Percentiles rank a stretch among this genome's conserved stretches.
phyloP scores from a whole-genome alignment of 2,113 vertebrate species.

The Corythoichthys intestinalis region DNA sequence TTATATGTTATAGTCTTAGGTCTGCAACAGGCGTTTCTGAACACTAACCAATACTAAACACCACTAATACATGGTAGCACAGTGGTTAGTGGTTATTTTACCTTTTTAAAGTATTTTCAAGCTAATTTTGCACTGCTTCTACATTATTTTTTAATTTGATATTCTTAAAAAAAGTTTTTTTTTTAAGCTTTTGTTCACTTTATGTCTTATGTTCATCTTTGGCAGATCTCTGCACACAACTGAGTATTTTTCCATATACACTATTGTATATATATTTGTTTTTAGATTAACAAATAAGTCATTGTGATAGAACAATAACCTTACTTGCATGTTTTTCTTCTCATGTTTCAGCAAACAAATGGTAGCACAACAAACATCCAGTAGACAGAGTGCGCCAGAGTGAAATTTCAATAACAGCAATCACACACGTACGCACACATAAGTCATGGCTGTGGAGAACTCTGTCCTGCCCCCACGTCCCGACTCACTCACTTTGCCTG shows the following conservation, averaged over 20 bases:
- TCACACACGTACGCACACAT: slow-evolving; percentile 5
- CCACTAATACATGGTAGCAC: no score
- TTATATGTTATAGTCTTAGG: no score
- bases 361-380: slow-evolving; percentile 51
- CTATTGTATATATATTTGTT: background rate
- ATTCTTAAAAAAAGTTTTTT: no score
- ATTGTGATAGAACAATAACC: slow-evolving; percentile 4
- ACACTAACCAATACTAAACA: no score
- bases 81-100: no score
- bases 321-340: slow-evolving; percentile 25
- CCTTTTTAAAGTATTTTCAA: no score
- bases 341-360: slow-evolving; percentile 59
- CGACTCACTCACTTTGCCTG: slow-evolving; percentile 58
- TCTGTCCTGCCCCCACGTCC: slow-evolving; percentile 56
- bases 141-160: no score
- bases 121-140: no score
- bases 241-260: background rate
- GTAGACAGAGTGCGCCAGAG: slow-evolving; percentile 52
- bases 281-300: slow-evolving; percentile 1
- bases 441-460: slow-evolving; percentile 69
- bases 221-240: background rate
- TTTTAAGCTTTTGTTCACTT: no score
- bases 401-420: slow-evolving; percentile 41
- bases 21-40: no score
- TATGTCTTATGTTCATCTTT: background rate